Conservation (phyloP, 2,888 invertebrate species). For the Ecliptopera silaceata region DNA sequence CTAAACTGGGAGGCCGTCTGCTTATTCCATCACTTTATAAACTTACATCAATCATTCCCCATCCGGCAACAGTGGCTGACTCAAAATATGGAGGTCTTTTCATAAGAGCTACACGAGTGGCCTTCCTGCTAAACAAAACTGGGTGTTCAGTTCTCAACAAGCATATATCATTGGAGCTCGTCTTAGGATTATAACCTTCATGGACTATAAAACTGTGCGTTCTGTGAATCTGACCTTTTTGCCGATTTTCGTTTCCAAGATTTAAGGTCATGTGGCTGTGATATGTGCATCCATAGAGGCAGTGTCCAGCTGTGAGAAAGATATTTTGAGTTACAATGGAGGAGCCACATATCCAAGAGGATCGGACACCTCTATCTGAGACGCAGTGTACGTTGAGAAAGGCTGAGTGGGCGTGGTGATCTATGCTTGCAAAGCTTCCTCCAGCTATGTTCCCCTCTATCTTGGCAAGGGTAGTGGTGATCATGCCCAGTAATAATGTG, state of each 20-base stretch:
- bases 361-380: not conserved
- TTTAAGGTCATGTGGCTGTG: not conserved
- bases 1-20: not conserved
- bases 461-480: slow-evolving; percentile 5
- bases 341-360: slow-evolving; percentile 32
- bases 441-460: slow-evolving; percentile 35
- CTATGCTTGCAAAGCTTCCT: slow-evolving; percentile 23
- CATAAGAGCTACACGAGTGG: slow-evolving; percentile 31
- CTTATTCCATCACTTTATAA: too few species aligned
- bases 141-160: slow-evolving; percentile 26
- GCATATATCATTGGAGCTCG: slow-evolving; percentile 39
- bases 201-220: slow-evolving; percentile 36
- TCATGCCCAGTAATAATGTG: slow-evolving; percentile 3
- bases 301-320: slow-evolving; percentile 24
- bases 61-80: slow-evolving; percentile 21
- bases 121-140: slow-evolving; percentile 29
- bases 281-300: slow-evolving; percentile 1
- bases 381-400: slow-evolving; percentile 27
- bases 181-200: slow-evolving; percentile 30
- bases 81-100: slow-evolving; percentile 21
- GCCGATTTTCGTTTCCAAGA: slow-evolving; percentile 1
- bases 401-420: slow-evolving; percentile 30
- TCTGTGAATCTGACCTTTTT: not conserved
- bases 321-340: slow-evolving; percentile 37
- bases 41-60: slow-evolving; percentile 25